phyloP scores from a whole-genome alignment of 30 jellyfish, hydroid and myxozoan genomes.

The Pelagia noctiluca region DNA sequence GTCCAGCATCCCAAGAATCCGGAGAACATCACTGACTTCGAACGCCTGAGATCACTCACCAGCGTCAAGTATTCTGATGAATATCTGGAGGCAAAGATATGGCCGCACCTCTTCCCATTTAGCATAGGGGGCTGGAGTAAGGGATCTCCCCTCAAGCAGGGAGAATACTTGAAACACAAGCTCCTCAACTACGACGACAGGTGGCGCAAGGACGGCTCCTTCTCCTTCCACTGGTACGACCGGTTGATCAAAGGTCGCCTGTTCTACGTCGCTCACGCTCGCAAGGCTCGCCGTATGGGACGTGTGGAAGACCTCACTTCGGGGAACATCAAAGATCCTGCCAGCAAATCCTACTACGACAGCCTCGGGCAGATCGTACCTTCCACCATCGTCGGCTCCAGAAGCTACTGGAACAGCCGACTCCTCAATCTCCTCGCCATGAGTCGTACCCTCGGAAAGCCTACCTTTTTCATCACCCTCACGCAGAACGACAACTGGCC shows the following conservation, averaged over 20 bases:
- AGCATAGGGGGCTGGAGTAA: constrained; percentile 12
- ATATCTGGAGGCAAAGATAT: constrained; percentile 19
- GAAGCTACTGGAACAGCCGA: background rate
- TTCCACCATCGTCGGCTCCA: background rate
- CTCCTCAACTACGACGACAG: constrained; percentile 15
- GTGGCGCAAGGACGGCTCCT: constrained; percentile 20
- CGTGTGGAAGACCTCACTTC: background rate
- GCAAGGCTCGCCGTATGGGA: background rate
- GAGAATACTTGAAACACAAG: constrained; percentile 20
- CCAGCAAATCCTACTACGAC: constrained; percentile 1
- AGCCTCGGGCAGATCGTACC: background rate
- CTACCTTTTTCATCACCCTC: constrained; percentile 11
- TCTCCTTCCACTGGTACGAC: background rate
- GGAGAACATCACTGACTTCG: background rate
- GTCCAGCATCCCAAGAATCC: background rate
- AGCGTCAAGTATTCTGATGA: background rate
- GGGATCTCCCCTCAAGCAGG: background rate
- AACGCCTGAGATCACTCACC: background rate
- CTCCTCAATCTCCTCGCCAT: background rate
- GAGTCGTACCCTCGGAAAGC: background rate
- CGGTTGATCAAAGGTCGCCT: background rate
- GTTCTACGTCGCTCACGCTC: no score
- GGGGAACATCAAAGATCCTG: background rate
- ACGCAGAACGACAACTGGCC: constrained; percentile 30
- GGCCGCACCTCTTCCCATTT: constrained; percentile 27